Evolutionary conservation across 1,140 invertebrate genomes (phyloP).

Genomic region (Argopecten irradians): DNA sequence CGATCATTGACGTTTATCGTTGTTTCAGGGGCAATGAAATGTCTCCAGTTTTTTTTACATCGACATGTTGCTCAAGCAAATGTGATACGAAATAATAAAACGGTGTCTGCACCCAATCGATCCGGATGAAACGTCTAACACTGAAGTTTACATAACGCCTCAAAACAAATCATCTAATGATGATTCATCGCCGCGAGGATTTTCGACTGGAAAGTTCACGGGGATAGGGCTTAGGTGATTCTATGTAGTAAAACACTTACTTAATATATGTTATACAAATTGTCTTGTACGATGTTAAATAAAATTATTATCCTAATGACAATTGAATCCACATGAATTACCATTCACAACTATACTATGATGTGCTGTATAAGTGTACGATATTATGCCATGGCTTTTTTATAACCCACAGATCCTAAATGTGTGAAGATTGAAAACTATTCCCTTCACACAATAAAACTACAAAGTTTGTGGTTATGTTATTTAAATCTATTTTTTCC

Average conservation of each 20-base stretch:
- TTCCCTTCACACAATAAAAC: no score
- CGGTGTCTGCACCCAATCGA: background rate
- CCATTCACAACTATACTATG: no score
- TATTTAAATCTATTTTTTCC: no score
- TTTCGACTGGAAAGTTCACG: background rate
- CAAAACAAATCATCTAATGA: background rate
- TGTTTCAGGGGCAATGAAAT: slow-evolving; percentile 15
- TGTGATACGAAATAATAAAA: slow-evolving; percentile 17
- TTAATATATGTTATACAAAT: background rate
- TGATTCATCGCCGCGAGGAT: background rate
- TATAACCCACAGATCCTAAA: no score
- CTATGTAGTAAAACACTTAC: background rate
- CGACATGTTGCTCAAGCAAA: background rate
- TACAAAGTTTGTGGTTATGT: no score
- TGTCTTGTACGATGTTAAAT: no score
- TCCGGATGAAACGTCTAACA: background rate
- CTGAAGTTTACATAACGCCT: background rate
- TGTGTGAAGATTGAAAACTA: no score
- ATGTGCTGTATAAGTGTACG: no score
- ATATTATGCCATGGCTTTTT: no score
- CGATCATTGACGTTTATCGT: background rate
- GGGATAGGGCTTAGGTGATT: background rate
- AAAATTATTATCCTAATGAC: no score
- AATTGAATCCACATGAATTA: no score
- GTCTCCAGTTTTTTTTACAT: background rate